Conservation (phyloP, 2,797 vertebrate genomes). For the Lerista edwardsae region DNA sequence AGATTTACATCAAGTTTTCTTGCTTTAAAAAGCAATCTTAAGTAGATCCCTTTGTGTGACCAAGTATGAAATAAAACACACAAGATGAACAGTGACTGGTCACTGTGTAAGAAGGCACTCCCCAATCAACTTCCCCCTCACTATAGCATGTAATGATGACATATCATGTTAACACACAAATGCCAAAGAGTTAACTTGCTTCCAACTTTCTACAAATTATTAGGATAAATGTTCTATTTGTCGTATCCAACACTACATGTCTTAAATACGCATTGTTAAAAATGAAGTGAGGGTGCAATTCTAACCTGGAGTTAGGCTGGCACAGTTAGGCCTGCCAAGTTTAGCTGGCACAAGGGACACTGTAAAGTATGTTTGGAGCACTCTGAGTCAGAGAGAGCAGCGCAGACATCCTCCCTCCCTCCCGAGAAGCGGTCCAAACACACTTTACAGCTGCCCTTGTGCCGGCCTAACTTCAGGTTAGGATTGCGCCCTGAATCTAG, state of each 20-base stretch:
- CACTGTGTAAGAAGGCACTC: background rate
- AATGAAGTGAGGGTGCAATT: too few relatives aligned
- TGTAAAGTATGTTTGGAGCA: too few relatives aligned
- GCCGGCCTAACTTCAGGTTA: too few relatives aligned
- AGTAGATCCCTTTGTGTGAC: background rate
- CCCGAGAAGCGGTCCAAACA: too few relatives aligned
- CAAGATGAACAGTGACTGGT: background rate
- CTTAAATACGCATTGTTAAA: background rate
- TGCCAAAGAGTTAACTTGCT: conserved; percentile 29
- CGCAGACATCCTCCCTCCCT: too few relatives aligned
- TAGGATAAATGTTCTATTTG: background rate
- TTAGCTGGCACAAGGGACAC: too few relatives aligned
- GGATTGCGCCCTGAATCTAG: too few relatives aligned
- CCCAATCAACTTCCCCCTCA: too few relatives aligned
- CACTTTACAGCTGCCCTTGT: too few relatives aligned
- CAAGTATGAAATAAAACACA: background rate
- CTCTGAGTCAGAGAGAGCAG: too few relatives aligned
- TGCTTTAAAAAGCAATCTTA: background rate
- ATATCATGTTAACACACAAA: background rate
- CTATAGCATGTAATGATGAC: background rate
- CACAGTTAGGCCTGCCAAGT: too few relatives aligned
- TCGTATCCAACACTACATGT: background rate
- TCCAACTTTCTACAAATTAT: background rate
- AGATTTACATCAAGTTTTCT: background rate
- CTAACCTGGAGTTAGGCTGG: too few relatives aligned